Evolutionary conservation across 2,888 invertebrate species (phyloP).

Genomic region (Syrista parreyssii): DNA sequence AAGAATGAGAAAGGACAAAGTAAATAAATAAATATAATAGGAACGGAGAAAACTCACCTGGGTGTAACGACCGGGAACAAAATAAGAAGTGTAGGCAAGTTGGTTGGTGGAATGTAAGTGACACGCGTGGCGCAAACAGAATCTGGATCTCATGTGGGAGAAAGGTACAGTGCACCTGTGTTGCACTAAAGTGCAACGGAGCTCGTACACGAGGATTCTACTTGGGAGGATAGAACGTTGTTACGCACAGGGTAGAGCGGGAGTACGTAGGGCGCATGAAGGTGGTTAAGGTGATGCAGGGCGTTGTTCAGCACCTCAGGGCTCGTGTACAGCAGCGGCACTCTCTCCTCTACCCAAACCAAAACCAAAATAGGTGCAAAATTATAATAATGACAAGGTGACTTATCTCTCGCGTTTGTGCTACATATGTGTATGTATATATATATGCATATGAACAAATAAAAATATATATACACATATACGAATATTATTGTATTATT

Average conservation of each 20-base stretch:
- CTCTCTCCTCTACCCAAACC: constrained; percentile 61
- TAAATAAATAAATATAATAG: constrained; percentile 28
- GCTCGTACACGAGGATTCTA: constrained; percentile 43
- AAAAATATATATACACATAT: not conserved
- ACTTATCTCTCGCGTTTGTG: too few species aligned
- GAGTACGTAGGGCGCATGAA: constrained; percentile 55
- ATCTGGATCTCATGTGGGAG: constrained; percentile 30
- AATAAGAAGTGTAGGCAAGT: constrained; percentile 52
- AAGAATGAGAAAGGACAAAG: constrained; percentile 1
- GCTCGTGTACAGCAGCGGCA: constrained; percentile 65
- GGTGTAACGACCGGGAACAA: constrained; percentile 51
- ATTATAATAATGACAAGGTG: constrained; percentile 38
- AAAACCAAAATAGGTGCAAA: constrained; percentile 49
- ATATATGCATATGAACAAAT: not conserved
- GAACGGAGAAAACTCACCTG: constrained; percentile 55
- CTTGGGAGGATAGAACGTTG: constrained; percentile 50
- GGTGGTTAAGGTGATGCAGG: constrained; percentile 62
- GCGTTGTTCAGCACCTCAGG: constrained; percentile 64
- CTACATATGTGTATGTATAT: too few species aligned
- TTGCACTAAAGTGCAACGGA: constrained; percentile 36
- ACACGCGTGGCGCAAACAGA: constrained; percentile 27
- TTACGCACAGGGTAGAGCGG: constrained; percentile 52
- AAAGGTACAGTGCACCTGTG: not conserved
- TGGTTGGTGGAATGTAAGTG: constrained; percentile 23
- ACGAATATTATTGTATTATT: not conserved